Base-by-base conservation (phyloP, 2,797 vertebrate species). In the Bradypodion pumilum region DNA sequence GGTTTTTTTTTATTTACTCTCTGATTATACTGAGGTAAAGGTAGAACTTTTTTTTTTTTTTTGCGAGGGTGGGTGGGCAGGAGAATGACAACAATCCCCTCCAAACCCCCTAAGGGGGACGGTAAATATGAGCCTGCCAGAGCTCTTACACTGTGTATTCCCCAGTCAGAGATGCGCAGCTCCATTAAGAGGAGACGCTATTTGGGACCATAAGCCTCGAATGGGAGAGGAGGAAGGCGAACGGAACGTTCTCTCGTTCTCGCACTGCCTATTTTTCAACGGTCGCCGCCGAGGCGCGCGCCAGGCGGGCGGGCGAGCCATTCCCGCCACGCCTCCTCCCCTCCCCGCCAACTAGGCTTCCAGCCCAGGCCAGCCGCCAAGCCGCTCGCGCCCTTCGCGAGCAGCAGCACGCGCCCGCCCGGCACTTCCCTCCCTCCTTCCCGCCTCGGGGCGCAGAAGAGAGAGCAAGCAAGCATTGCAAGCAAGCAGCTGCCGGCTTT, bases 251-350 rank as follows among this genome's bases (percentile, higher is more conserved):
- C 52, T 56, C 49, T 9, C 49, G 49, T 16, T 56, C 52, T 56
- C 52, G 23, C 29, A 52, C 73, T 16, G 68, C n/a, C 13, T 32
- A 74, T 42, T 0, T 1, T 76, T 86, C 89, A 90, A 90, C 91
- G 86, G 91, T 73, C 78, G 86, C 89, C 27, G 84, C 86, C 19
- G 66, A 46, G 79, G 85, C 91, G 83, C 91, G 89, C 88, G 82
- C 89, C 90, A 27, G 2, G 37, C 56, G 77, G 2, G 37, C 56
- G 77, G 59, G 60, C 15, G 46, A 23, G 59, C 44, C 69, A 0
- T 44, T 75, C 82, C 80, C 78, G 66, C 87, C 87, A 69, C 84
- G 84, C 89, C 89, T 88, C 91, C 91, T 78, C 85, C 80, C 88
- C 86, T 84, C 80, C 85, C 88, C 66, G 80, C 88, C 86, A 84